Evolutionary conservation across 2,113 vertebrate species (phyloP).

Genomic region (Polypterus bichir): DNA sequence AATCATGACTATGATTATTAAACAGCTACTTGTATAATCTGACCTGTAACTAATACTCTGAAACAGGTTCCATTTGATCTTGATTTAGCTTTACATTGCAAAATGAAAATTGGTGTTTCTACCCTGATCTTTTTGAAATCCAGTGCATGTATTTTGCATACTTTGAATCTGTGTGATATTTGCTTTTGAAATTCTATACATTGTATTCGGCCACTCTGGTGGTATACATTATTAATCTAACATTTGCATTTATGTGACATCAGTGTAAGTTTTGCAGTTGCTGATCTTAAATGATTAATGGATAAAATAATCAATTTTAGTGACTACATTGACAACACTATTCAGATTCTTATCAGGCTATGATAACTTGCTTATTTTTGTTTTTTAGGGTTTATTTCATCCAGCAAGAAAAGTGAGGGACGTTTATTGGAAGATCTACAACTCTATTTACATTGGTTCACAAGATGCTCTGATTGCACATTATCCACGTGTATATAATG

Average conservation of each 20-base stretch:
- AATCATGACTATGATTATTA: background rate
- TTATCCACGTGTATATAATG: constrained; percentile 91
- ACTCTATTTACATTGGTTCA: constrained; percentile 96
- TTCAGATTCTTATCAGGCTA: background rate
- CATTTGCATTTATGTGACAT: too few relatives aligned
- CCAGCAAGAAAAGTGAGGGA: constrained; percentile 94
- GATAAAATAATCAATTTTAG: background rate
- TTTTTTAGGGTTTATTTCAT: constrained; percentile 82
- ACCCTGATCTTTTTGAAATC: too few relatives aligned
- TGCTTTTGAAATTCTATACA: too few relatives aligned
- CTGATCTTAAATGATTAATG: background rate
- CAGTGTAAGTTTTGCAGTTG: too few relatives aligned
- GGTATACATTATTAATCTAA: background rate
- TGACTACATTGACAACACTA: background rate
- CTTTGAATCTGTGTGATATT: too few relatives aligned
- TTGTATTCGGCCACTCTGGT: too few relatives aligned
- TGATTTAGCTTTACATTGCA: too few relatives aligned
- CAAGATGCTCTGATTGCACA: constrained; percentile 95
- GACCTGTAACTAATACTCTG: background rate
- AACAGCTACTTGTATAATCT: background rate
- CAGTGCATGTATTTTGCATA: too few relatives aligned
- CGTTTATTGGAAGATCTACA: constrained; percentile 98
- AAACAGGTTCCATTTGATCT: too few relatives aligned
- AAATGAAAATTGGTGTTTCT: too few relatives aligned
- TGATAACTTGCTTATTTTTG: background rate